Base-by-base conservation (phyloP, 1,140 invertebrate genomes). In the Pseudobourletiella spinata region DNA sequence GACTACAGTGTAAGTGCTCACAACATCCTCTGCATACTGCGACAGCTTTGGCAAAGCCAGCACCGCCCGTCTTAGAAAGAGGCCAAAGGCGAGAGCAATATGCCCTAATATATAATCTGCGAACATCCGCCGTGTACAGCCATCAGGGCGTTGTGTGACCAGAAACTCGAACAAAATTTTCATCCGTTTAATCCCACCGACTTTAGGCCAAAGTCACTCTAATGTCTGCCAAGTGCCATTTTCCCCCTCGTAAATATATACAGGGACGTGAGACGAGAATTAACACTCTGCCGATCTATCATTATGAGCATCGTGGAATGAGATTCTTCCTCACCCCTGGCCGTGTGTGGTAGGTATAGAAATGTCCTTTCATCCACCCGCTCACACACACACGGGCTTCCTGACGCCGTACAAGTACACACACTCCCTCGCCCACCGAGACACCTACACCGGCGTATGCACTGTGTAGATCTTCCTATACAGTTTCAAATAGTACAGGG, bases 81-180 rank as follows among this genome's bases (percentile, higher is more conserved):
- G 39, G 59, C 32, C 48, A 61, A 55, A 55, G 32, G 26, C 29
- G 54, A 46, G 29, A 28, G 50, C 59, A 20, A 60, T 60, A 60
- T 51, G 48, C 25, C 46, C 29, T 60, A 55, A 61, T 61, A 44
- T 55, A 61, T 63, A 57, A 63, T 63, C 62, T 64, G 46, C 30
- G 30, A 59, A 59, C 62, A 59, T 59, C 57, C 62, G 57, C 57
- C 51, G 50, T 42, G 25, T 28, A 59, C 14, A 58, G 56, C 57
- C 51, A 59, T 64, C 57, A 59, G 35, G 32, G 35, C 44, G 52
- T 54, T 59, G 62, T 64, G 62, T 64, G 57, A 59, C 57, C 57
- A 64, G 62, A 64, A 64, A 64, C 20, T 28, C 44, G 30, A 64
- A 50, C 50, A 42, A 64, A 64, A 59, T 52, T 59, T 52, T 48